A percentile compares a stretch with the other conserved stretches of the same genome.
phyloP scores from a whole-genome alignment of 2,888 invertebrate genomes.

The Patella caerulea region DNA sequence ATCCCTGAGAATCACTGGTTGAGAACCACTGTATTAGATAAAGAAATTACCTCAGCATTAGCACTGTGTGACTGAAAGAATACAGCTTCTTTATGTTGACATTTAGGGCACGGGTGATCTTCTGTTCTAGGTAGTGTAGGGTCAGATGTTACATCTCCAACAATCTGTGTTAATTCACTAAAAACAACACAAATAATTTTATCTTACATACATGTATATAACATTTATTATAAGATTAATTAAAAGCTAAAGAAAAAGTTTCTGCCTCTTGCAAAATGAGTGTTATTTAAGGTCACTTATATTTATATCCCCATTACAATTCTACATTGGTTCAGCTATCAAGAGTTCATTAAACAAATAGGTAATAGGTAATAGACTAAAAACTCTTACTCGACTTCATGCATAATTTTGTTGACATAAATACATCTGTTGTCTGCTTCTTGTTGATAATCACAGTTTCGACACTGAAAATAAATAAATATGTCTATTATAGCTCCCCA shows the following conservation, averaged over 20 bases:
- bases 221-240: background rate
- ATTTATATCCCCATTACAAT: too few relatives aligned
- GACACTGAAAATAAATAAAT: slow-evolving; percentile 76
- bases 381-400: slow-evolving; percentile 93
- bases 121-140: slow-evolving; percentile 98
- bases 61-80: slow-evolving; percentile 99
- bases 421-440: slow-evolving; percentile 98
- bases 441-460: slow-evolving; percentile 98
- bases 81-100: slow-evolving; percentile 94
- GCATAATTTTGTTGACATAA: slow-evolving; percentile 99
- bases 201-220: background rate
- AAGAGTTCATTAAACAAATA: too few relatives aligned
- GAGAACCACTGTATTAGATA: too few relatives aligned
- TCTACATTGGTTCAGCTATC: too few relatives aligned
- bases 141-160: slow-evolving; percentile 97
- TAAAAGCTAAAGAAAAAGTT: background rate
- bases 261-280: background rate
- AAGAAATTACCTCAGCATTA: slow-evolving; percentile 82
- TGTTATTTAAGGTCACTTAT: too few relatives aligned
- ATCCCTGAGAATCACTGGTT: too few relatives aligned
- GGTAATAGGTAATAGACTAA: background rate
- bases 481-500: background rate
- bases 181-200: slow-evolving; percentile 42
- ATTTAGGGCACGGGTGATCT: slow-evolving; percentile 98
- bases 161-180: slow-evolving; percentile 97